phyloP scores from a whole-genome alignment of 1,140 invertebrate genomes.

The Calephelis virginiensis region DNA sequence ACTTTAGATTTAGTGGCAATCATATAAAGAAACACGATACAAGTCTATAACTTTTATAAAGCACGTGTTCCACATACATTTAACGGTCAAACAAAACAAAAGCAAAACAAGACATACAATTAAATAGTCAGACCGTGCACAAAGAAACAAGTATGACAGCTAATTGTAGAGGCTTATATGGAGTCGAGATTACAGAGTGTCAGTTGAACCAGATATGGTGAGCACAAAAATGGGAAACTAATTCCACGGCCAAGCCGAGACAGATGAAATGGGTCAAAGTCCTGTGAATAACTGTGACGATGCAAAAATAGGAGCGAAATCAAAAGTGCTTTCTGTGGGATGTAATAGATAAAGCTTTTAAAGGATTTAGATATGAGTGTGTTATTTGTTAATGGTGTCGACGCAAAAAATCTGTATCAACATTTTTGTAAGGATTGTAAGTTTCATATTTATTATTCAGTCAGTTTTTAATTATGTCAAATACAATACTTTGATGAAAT shows the following conservation, averaged over 20 bases:
- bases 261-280: constrained; percentile 46
- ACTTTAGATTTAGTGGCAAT: background rate
- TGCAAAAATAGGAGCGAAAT: constrained; percentile 25
- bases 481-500: too few relatives aligned
- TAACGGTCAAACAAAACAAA: constrained; percentile 44
- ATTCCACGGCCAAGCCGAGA: constrained; percentile 33
- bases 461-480: too few relatives aligned
- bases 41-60: background rate
- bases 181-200: constrained; percentile 55
- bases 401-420: too few relatives aligned
- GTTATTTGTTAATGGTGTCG: too few relatives aligned
- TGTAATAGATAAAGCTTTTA: too few relatives aligned
- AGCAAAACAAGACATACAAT: constrained; percentile 47
- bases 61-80: constrained; percentile 14
- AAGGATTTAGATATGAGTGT: too few relatives aligned
- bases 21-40: constrained; percentile 2
- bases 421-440: too few relatives aligned
- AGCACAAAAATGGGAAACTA: constrained; percentile 57
- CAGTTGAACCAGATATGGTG: constrained; percentile 42
- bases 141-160: constrained; percentile 58
- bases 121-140: constrained; percentile 51
- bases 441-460: too few relatives aligned
- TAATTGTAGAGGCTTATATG: constrained; percentile 62
- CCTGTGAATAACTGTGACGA: constrained; percentile 20
- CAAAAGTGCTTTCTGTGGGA: background rate